Percentiles rank a stretch among this genome's conserved stretches.
Conservation (phyloP, 2,113 vertebrate species). For the Sapajus apella region DNA sequence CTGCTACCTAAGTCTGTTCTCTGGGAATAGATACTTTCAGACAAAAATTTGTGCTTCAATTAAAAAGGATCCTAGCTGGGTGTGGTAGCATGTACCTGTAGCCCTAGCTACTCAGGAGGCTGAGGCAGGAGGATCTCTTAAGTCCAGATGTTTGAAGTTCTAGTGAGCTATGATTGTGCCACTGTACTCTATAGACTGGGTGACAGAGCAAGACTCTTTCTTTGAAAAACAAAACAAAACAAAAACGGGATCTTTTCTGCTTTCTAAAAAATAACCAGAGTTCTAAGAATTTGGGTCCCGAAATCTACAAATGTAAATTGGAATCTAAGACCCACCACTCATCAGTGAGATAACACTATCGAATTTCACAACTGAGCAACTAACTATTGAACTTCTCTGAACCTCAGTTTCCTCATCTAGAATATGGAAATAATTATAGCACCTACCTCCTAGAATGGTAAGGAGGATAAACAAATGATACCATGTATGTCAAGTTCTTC, state of each 20-base stretch:
- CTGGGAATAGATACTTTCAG: conserved; percentile 4
- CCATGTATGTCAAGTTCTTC: background rate
- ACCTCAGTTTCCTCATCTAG: background rate
- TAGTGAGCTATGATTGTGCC: no score
- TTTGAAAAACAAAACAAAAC: no score
- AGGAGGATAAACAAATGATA: background rate
- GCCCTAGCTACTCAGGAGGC: no score
- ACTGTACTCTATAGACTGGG: no score
- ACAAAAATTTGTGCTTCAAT: background rate
- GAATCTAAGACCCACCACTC: background rate
- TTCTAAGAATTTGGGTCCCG: background rate
- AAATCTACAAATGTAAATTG: background rate
- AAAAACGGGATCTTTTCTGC: background rate
- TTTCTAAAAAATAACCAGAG: background rate
- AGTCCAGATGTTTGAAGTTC: no score
- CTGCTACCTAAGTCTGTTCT: background rate
- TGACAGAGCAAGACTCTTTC: no score
- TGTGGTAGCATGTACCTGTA: no score
- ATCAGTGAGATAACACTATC: background rate
- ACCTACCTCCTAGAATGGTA: background rate
- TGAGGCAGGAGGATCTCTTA: no score
- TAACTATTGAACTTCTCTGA: background rate
- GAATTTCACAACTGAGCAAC: background rate
- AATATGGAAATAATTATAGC: background rate
- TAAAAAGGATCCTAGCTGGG: background rate